Conservation (phyloP, 2,113 vertebrate species). For the Murina feae region DNA sequence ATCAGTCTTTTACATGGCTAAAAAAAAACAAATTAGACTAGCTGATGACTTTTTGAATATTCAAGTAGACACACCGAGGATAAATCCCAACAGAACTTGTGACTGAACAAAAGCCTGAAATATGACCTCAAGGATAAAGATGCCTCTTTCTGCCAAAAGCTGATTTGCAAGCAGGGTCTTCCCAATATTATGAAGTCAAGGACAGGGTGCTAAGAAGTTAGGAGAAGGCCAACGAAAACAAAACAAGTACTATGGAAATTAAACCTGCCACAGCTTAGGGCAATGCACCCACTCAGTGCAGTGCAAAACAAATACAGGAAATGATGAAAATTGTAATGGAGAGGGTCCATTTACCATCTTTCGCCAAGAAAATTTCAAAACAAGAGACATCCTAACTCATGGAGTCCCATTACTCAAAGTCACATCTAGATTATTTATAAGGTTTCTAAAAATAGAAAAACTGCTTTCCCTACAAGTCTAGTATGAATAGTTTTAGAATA, state of each 20-base stretch:
- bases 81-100: conserved; percentile 83
- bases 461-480: background rate
- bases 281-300: conserved; percentile 59
- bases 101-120: conserved; percentile 85
- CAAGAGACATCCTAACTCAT: background rate
- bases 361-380: conserved; percentile 2
- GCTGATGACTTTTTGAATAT: conserved; percentile 89
- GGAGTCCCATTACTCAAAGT: background rate
- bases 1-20: conserved; percentile 87
- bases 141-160: conserved; percentile 78
- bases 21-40: conserved; percentile 85
- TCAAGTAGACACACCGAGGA: conserved; percentile 84
- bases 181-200: conserved; percentile 72
- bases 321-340: conserved; percentile 37
- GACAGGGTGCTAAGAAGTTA: conserved; percentile 66
- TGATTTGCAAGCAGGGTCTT: conserved; percentile 69
- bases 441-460: background rate
- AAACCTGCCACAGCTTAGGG: conserved; percentile 64
- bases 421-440: background rate
- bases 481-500: background rate
- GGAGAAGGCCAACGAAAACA: conserved; percentile 52
- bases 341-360: background rate
- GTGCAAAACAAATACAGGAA: conserved; percentile 74
- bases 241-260: conserved; percentile 1
- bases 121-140: conserved; percentile 80